phyloP scores from a whole-genome alignment of 2,113 vertebrate species.

The Cichladusa arquata region DNA sequence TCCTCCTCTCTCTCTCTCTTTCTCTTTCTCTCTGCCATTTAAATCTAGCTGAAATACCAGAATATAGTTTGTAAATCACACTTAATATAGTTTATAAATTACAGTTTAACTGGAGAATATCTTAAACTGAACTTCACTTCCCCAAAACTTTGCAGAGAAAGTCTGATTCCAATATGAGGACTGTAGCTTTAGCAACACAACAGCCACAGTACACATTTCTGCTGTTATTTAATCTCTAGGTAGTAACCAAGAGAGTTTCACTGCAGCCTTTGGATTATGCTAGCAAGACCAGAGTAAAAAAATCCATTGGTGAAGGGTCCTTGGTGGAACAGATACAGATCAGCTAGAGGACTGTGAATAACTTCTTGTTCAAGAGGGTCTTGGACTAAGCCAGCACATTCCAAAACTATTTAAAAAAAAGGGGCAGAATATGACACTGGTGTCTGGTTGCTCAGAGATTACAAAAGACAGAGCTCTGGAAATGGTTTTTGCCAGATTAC shows the following conservation, averaged over 20 bases:
- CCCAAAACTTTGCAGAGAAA: neutral
- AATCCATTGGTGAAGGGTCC: rapidly evolving
- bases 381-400: neutral
- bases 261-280: neutral
- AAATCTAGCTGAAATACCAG: neutral
- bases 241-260: neutral
- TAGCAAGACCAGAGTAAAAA: neutral
- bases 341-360: neutral
- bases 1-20: neutral
- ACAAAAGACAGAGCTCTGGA: neutral
- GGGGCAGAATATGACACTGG: neutral
- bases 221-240: neutral
- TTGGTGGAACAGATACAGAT: neutral
- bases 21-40: neutral
- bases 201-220: neutral
- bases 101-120: neutral
- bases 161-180: neutral
- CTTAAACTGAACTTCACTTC: neutral
- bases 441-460: neutral
- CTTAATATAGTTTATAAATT: neutral
- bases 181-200: neutral
- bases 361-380: neutral
- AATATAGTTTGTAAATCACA: neutral
- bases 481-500: neutral
- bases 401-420: neutral